These are phyloP conservation scores for Pseudoips prasinana DNA, from an alignment of 2,888 invertebrate species.

Conservation along the genomic window DNA sequence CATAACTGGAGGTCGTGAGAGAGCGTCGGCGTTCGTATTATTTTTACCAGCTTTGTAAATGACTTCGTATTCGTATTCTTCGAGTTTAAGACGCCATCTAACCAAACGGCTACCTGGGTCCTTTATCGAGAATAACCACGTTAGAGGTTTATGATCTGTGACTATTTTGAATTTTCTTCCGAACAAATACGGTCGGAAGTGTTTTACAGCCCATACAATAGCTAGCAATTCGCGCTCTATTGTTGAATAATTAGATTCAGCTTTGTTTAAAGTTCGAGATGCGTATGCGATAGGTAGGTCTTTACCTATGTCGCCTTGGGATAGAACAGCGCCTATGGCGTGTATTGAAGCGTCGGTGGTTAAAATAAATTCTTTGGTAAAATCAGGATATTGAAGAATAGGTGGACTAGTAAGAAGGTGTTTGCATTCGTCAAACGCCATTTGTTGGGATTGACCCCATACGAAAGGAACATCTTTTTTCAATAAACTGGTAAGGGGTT, in stretches of 20 bases:
- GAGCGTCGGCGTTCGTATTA: slow-evolving; percentile 10
- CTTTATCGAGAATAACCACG: slow-evolving; percentile 11
- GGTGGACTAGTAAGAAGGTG: slow-evolving; percentile 2
- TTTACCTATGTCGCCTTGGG: slow-evolving; percentile 9
- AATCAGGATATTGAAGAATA: slow-evolving; percentile 8
- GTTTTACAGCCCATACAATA: too few species aligned
- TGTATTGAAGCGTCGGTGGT: slow-evolving; percentile 7
- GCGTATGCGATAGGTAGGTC: slow-evolving; percentile 25
- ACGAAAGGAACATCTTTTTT: slow-evolving; percentile 10
- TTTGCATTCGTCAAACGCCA: slow-evolving; percentile 9
- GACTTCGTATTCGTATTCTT: slow-evolving; percentile 8
- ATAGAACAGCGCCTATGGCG: slow-evolving; percentile 7
- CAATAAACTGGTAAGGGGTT: slow-evolving; percentile 4
- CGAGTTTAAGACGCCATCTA: slow-evolving; percentile 10
- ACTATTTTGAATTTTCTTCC: too few species aligned
- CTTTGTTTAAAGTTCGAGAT: slow-evolving; percentile 21
- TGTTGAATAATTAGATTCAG: slow-evolving; percentile 22
- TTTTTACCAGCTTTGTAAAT: slow-evolving; percentile 12
- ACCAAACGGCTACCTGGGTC: slow-evolving; percentile 9
- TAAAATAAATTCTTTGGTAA: slow-evolving; percentile 6
- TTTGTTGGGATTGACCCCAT: slow-evolving; percentile 6
- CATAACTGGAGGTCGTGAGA: slow-evolving; percentile 2
- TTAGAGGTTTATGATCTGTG: slow-evolving; percentile 46
- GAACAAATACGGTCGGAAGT: too few species aligned
- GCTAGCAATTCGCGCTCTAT: slow-evolving; percentile 45